A percentile compares a stretch with the other conserved stretches of the same genome.
Evolutionary conservation across 2,797 vertebrate species (phyloP).

Genomic region (Phataginus tricuspis): DNA sequence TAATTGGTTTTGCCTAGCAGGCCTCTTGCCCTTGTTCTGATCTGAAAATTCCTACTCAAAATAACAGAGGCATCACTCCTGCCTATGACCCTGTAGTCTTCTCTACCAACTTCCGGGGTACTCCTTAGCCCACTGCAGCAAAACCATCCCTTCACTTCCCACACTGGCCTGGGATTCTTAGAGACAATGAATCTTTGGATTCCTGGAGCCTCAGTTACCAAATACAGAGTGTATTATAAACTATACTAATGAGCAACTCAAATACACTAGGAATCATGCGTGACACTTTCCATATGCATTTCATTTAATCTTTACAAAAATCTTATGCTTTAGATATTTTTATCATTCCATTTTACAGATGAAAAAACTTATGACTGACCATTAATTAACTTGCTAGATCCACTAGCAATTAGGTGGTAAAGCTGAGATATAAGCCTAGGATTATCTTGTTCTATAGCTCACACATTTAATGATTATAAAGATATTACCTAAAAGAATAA

Average conservation of each 20-base stretch:
- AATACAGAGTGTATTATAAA: background rate
- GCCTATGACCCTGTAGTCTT: background rate
- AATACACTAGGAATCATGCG: background rate
- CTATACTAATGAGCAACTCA: background rate
- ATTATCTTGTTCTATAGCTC: background rate
- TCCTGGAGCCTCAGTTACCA: background rate
- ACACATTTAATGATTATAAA: background rate
- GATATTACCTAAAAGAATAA: background rate
- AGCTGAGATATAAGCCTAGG: background rate
- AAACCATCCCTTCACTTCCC: background rate
- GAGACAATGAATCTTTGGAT: background rate
- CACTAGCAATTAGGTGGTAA: background rate
- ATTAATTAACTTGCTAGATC: background rate
- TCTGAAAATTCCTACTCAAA: background rate
- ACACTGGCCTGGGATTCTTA: background rate
- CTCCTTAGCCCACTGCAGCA: background rate
- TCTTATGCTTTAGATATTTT: background rate
- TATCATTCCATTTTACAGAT: background rate
- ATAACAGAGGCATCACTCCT: background rate
- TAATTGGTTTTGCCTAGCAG: background rate
- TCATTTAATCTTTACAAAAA: constrained; percentile 33
- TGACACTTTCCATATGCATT: background rate
- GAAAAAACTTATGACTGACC: background rate
- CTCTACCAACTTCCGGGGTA: background rate
- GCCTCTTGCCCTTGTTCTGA: background rate